Conservation (phyloP, 2,797 vertebrate species). For the Molothrus ater region DNA sequence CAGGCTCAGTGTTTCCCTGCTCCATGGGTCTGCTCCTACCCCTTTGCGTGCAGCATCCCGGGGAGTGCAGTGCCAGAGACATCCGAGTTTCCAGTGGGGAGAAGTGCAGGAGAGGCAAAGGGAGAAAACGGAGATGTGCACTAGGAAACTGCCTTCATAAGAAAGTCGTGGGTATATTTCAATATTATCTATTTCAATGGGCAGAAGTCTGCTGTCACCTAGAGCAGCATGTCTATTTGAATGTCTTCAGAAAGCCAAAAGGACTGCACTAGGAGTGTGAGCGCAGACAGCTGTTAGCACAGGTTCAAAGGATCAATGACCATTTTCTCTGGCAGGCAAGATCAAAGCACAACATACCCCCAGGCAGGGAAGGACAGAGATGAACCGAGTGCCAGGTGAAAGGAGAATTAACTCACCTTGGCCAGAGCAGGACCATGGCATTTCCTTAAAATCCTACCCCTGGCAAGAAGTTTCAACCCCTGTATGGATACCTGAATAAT, state of each 20-base stretch:
- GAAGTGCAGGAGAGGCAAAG: not conserved
- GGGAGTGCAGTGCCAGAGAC: not conserved
- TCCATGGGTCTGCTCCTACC: not conserved
- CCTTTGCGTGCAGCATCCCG: not conserved
- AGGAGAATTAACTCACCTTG: not conserved
- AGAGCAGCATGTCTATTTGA: not conserved
- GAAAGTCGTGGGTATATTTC: not conserved
- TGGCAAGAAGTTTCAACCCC: not conserved
- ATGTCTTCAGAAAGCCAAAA: not conserved
- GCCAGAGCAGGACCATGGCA: not conserved
- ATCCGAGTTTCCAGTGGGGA: not conserved
- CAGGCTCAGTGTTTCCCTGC: not conserved
- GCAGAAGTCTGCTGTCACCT: not conserved
- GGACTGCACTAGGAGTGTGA: not conserved
- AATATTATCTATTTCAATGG: not conserved
- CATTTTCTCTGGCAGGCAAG: not conserved
- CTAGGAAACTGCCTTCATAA: not conserved
- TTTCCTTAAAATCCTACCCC: not conserved
- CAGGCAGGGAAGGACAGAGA: not conserved
- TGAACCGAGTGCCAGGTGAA: fast-evolving
- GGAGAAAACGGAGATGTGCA: not conserved
- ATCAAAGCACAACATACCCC: not conserved
- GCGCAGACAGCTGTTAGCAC: not conserved
- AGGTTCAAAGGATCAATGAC: not conserved
- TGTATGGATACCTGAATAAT: not conserved